phyloP scores from a whole-genome alignment of 2,113 vertebrate species.

The Periophthalmus modestus region DNA sequence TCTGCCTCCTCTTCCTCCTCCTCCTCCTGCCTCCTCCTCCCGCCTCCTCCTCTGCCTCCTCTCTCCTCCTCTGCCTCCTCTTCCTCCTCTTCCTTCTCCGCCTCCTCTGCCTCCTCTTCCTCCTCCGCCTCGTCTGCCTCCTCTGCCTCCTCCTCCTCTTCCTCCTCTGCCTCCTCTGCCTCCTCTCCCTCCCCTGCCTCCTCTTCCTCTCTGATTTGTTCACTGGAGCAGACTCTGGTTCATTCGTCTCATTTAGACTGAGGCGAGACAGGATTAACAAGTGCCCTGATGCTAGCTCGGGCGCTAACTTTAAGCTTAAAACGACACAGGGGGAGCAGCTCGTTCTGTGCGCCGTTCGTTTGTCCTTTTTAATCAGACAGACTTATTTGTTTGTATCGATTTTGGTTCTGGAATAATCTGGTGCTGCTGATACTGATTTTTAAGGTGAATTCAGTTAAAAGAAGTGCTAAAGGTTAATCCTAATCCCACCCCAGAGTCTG shows the following conservation, averaged over 20 bases:
- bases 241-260: conserved; percentile 58
- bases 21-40: no score
- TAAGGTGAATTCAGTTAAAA: no score
- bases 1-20: conserved; percentile 32
- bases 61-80: conserved; percentile 29
- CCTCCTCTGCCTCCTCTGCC: conserved; percentile 37
- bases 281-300: conserved; percentile 24
- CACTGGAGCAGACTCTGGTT: conserved; percentile 28
- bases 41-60: conserved; percentile 36
- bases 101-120: conserved; percentile 40
- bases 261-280: conserved; percentile 43
- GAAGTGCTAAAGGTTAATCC: no score
- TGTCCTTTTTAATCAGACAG: no score
- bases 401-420: no score
- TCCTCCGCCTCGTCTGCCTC: no score
- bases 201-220: conserved; percentile 41
- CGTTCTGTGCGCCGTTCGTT: no score
- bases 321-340: not conserved
- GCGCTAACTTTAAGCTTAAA: not conserved
- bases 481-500: no score
- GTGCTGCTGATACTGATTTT: no score
- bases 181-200: conserved; percentile 40
- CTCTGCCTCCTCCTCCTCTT: conserved; percentile 44
- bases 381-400: no score
- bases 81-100: no score